phyloP scores from a whole-genome alignment of 1,140 invertebrate species.

The Lethrus apterus region DNA sequence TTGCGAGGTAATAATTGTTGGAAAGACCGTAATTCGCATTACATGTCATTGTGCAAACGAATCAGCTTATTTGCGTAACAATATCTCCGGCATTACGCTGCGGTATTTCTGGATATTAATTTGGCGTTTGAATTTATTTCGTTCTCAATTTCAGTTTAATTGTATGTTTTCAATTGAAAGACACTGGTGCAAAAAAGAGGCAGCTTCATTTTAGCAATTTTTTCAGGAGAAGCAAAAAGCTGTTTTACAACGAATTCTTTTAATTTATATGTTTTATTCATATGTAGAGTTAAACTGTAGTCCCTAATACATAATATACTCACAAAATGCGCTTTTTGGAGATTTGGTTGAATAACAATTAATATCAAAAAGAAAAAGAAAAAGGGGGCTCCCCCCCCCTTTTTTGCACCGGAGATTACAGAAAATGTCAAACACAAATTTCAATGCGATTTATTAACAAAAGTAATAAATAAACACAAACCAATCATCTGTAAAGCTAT shows the following conservation, averaged over 20 bases:
- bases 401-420: conserved; percentile 12
- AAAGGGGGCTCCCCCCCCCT: conserved; percentile 6
- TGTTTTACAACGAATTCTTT: conserved; percentile 14
- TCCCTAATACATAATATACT: conserved; percentile 15
- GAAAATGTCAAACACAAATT: conserved; percentile 2
- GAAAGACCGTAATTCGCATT: too few relatives aligned
- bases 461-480: conserved; percentile 7
- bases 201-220: conserved; percentile 15
- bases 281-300: conserved; percentile 17
- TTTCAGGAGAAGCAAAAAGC: conserved; percentile 12
- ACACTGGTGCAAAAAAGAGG: conserved; percentile 12
- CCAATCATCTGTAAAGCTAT: conserved; percentile 15
- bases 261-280: conserved; percentile 12
- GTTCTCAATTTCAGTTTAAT: too few relatives aligned
- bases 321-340: conserved; percentile 14
- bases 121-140: too few relatives aligned
- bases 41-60: too few relatives aligned
- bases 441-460: conserved; percentile 5
- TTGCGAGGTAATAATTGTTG: too few relatives aligned
- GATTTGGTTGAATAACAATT: conserved; percentile 13
- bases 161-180: too few relatives aligned
- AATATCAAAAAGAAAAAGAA: conserved; percentile 16
- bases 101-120: too few relatives aligned
- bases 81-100: too few relatives aligned
- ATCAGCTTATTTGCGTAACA: too few relatives aligned